Evolutionary conservation across 2,113 vertebrate species (phyloP), one percentile per base, ranked within the genome.

Genomic region (Vombatus ursinus): DNA sequence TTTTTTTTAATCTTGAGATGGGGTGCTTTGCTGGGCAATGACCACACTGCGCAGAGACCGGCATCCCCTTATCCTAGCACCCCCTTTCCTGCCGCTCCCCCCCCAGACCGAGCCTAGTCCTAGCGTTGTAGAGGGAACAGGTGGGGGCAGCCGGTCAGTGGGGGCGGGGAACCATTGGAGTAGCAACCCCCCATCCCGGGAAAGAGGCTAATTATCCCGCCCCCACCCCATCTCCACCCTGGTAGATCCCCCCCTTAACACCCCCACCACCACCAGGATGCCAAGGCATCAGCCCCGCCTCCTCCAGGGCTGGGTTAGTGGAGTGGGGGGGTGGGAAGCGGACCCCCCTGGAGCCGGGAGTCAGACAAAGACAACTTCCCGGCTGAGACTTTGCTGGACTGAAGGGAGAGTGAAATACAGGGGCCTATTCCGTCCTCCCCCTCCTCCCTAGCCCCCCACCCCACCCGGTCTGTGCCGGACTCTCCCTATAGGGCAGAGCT

Each of bases 361-460:
- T 92, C 94, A 97, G 94, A 98, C 97, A 98, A 98, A 98, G 97
- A 97, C n/a, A 97, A 93, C 91, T 96, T 94, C 96, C 53, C 77
- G 89, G 95, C 68, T 93, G 95, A 61, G 96, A 96, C 96, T 97
- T 94, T 95, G 57, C 90, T 77, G 94, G 95, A 93, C 96, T 91
- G 94, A 91, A 95, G 92, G 95, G 96, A 94, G 95, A 92, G 95
- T 92, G 84, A 94, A 97, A 54, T 91, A 50, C 89, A 50, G 89
- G 26, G 48, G 12, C 48, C 48, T 31, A 16, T 7, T 44, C 68
- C 37, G 68, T n/a, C 37, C 37, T 77, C 37, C n/a, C 68, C 68
- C 16, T 77, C 16, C 52, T 52, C 90, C 92, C 6, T 77, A 90
- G 49, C 48, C 89, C 49, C 95, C 92, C 89, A 5, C 90, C 89